A percentile compares a stretch with the other conserved stretches of the same genome.
These are phyloP conservation scores for Enteromius afrohamiltoni DNA, from an alignment of 2,797 vertebrate genomes.

Conservation along the genomic window DNA sequence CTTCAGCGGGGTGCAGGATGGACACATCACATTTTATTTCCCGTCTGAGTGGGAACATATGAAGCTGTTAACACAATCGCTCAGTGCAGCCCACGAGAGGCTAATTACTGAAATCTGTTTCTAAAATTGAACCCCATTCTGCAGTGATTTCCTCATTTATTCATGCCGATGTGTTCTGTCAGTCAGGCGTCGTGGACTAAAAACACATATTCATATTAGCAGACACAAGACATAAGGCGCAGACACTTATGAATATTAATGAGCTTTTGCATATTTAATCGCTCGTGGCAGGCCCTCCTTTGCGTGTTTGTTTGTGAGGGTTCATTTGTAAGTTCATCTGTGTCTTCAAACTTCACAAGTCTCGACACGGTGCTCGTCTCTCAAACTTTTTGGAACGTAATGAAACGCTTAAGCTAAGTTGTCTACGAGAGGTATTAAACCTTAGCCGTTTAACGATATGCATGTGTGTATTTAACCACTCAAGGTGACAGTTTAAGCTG, in stretches of 20 bases:
- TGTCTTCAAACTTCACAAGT: conserved; percentile 24
- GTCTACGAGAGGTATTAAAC: conserved; percentile 3
- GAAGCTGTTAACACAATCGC: conserved; percentile 48
- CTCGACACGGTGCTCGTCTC: background rate
- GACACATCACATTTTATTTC: conserved; percentile 24
- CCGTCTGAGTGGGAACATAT: conserved; percentile 38
- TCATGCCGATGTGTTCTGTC: conserved; percentile 73
- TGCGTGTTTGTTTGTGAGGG: conserved; percentile 46
- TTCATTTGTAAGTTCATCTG: conserved; percentile 14
- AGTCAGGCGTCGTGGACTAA: conserved; percentile 72
- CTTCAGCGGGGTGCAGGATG: background rate
- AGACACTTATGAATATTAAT: conserved; percentile 56
- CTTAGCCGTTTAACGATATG: background rate
- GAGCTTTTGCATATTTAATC: conserved; percentile 50
- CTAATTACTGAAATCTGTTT: conserved; percentile 45
- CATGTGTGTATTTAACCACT: background rate
- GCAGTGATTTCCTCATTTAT: conserved; percentile 72
- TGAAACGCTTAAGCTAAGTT: conserved; percentile 3
- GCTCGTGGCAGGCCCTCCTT: conserved; percentile 43
- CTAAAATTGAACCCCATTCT: conserved; percentile 64
- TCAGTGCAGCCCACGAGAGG: conserved; percentile 27
- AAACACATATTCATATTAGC: conserved; percentile 46
- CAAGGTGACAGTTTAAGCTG: background rate
- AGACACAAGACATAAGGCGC: conserved; percentile 14
- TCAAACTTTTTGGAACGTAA: conserved; percentile 14